Evolutionary conservation across 2,888 invertebrate genomes (phyloP), one percentile per base, ranked within the genome.

Genomic region (Mythimna impura): DNA sequence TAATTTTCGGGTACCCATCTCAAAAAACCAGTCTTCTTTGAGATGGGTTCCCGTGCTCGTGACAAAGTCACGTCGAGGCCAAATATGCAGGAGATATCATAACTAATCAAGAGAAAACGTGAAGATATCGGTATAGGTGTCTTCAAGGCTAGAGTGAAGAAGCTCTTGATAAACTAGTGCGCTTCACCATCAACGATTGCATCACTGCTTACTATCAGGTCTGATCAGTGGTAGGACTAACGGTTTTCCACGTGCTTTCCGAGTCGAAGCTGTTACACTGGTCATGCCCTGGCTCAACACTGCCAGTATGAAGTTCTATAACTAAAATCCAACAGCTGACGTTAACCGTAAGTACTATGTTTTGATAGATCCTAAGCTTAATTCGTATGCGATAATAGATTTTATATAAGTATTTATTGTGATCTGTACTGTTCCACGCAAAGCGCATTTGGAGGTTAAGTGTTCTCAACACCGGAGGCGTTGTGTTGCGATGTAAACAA

Each of bases 401-500:
- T 40, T 14, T 65, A n/a, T 34, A n/a, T 17, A n/a, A 36, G 60
- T 71, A 47, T 55, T 63, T 76, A 66, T 34, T 34, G 10, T 58
- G 20, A 30, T 50, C 25, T 60, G 55, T 22, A 43, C 7, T 17
- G 30, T 34, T 40, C 14, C 63, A 55, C 14, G 36, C 36, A 76
- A 80, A 79, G 75, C 72, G 71, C 68, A 81, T 86, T 81, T 80
- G 60, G 66, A 81, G 79, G 71, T 80, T 75, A 76, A 43, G 73
- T 62, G 63, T 68, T 71, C 74, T 78, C 54, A 76, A 71, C 54
- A 66, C 58, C 66, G 69, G 68, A 58, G 78, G 76, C 70, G 71
- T 69, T 77, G 83, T 84, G 86, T 86, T 73, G 85, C 86, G 88
- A 89, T 90, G 91, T 91, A 91, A 91, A 91, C 91, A 91, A 90